Evolutionary conservation across 2,888 invertebrate genomes (phyloP), one percentile per base, ranked within the genome.

Genomic region (Tetramorium bicarinatum): DNA sequence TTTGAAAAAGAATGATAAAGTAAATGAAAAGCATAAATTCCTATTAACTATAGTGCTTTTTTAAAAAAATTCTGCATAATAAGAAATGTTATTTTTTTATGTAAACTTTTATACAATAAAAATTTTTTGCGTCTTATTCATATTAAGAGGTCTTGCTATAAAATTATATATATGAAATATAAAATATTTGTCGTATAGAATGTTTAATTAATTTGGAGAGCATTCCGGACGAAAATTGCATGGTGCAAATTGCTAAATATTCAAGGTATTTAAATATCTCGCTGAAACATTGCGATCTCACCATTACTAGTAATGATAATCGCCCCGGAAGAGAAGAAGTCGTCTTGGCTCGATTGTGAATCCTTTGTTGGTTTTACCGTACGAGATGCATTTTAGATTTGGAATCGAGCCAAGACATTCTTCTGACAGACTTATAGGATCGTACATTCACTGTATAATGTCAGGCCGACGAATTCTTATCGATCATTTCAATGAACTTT

Each of bases 401-500:
- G 79, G 79, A 80, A 18, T 49, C 59, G 8, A 59, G 79, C 79
- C 72, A 80, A 71, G 38, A 80, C 34, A 69, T 80, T 72, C 25
- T 25, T 79, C 38, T 80, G 79, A 80, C 59, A 59, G 72, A 71
- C 47, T 80, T 59, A 59, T 71, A 61, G 34, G 59, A 61, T 59
- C 72, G 47, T 80, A 59, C 25, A 18, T 80, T 47, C 8, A 47
- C 59, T 25, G 38, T 64, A 80, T 71, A 80, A 67, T 62, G n/a
- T 13, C 21, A 72, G 41, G 25, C 69, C 61, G 47, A 84, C 18
- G 44, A 84, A 61, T 67, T 61, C 52, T 69, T 69, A 75, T 84
- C 61, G 75, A 84, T 84, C 84, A 74, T 75, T 69, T 74, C 59
- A 62, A 84, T 66, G 29, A 75, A 83, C 67, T 84, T 49, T 66